A percentile compares a stretch with the other conserved stretches of the same genome.
These are phyloP conservation scores for Nestor notabilis DNA, from an alignment of 2,113 vertebrate species.

Conservation along the genomic window DNA sequence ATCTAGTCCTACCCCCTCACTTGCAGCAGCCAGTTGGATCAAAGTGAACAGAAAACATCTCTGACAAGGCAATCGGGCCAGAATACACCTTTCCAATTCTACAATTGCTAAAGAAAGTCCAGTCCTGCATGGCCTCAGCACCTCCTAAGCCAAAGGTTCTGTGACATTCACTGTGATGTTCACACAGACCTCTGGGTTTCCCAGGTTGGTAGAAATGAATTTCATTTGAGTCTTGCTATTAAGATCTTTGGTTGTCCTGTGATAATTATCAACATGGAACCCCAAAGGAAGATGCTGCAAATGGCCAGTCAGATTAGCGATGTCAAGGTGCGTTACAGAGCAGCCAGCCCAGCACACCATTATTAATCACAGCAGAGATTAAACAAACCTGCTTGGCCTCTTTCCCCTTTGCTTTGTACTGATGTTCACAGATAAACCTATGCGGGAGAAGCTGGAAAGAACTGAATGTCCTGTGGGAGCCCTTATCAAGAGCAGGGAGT, in stretches of 20 bases:
- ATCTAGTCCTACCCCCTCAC: background rate
- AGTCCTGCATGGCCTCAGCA: background rate
- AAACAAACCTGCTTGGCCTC: slow-evolving; percentile 59
- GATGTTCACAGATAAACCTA: slow-evolving; percentile 56
- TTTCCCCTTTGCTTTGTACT: slow-evolving; percentile 46
- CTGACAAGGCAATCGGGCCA: background rate
- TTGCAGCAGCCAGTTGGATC: background rate
- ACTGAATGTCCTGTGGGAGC: slow-evolving; percentile 59
- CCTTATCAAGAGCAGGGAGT: slow-evolving; percentile 44
- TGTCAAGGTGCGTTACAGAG: background rate
- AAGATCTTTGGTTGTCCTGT: background rate
- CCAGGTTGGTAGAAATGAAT: background rate
- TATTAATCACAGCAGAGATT: slow-evolving; percentile 58
- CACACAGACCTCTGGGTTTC: background rate
- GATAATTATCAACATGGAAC: background rate
- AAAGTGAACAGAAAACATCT: background rate
- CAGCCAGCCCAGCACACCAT: slow-evolving; percentile 13
- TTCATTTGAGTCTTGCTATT: background rate
- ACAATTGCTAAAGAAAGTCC: background rate
- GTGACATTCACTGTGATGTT: background rate
- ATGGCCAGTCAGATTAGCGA: background rate
- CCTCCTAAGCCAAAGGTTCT: background rate
- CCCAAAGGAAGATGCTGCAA: background rate
- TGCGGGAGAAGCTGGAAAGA: slow-evolving; percentile 40
- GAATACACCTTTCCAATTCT: background rate